These are phyloP conservation scores for Orthosia gothica DNA, from an alignment of 2,888 invertebrate genomes.

Conservation along the genomic window DNA sequence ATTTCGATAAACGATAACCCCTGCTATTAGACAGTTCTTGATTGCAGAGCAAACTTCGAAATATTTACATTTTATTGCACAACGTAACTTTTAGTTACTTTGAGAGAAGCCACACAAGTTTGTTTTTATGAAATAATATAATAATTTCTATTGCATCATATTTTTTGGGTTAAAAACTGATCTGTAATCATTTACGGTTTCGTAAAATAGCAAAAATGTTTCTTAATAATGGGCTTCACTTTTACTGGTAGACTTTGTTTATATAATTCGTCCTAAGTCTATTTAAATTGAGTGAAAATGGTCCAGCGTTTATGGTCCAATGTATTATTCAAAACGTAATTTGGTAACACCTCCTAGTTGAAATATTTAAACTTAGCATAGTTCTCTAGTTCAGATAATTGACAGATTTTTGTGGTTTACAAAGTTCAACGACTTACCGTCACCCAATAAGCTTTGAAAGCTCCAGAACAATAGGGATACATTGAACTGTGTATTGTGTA, in stretches of 20 bases:
- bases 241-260: neutral
- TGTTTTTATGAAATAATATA: slow-evolving; percentile 7
- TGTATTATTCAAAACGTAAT: neutral
- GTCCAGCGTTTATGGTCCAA: neutral
- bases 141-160: slow-evolving; percentile 14
- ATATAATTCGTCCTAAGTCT: neutral
- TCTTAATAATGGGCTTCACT: neutral
- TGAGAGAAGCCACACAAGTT: slow-evolving; percentile 24
- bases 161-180: neutral
- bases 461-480: neutral
- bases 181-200: neutral
- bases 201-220: slow-evolving; percentile 15
- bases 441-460: neutral
- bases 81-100: slow-evolving; percentile 37
- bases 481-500: slow-evolving; percentile 12
- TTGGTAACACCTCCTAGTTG: neutral
- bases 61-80: slow-evolving; percentile 8
- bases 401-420: slow-evolving; percentile 16
- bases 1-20: slow-evolving; percentile 40
- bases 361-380: slow-evolving; percentile 1
- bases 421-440: slow-evolving; percentile 23
- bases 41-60: slow-evolving; percentile 26
- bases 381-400: slow-evolving; percentile 9
- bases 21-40: slow-evolving; percentile 20
- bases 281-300: neutral